A percentile compares a stretch with the other conserved stretches of the same genome.
Evolutionary conservation across 2,113 vertebrate genomes (phyloP).

Genomic region (Neodon shergylaensis): DNA sequence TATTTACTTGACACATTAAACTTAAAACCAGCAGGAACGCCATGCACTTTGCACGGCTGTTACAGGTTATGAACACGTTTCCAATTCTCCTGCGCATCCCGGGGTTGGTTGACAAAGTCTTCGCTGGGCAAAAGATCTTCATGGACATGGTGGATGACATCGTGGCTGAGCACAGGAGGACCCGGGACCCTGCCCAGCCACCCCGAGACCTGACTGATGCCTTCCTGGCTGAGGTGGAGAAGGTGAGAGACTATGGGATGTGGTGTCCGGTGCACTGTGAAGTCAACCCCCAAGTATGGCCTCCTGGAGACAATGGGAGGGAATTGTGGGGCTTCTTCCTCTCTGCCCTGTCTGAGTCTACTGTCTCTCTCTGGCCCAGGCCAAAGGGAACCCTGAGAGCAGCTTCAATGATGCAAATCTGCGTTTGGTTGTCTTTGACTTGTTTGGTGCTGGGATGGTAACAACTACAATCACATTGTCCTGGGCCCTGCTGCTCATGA

Average conservation of each 20-base stretch:
- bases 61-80: slow-evolving; percentile 72
- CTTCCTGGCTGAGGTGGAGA: slow-evolving; percentile 83
- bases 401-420: slow-evolving; percentile 80
- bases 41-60: rapidly evolving
- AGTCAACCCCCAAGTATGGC: neutral
- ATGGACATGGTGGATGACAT: slow-evolving; percentile 44
- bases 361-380: slow-evolving; percentile 64
- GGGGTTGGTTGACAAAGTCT: slow-evolving; percentile 1
- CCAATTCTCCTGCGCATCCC: slow-evolving; percentile 79
- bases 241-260: neutral
- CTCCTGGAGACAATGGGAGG: neutral
- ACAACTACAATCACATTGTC: slow-evolving; percentile 77
- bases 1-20: neutral
- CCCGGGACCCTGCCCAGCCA: slow-evolving; percentile 56
- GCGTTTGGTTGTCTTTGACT: slow-evolving; percentile 51
- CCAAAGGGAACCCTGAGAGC: slow-evolving; percentile 40
- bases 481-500: slow-evolving; percentile 82
- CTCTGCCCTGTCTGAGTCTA: neutral
- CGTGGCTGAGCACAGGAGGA: slow-evolving; percentile 65
- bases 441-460: slow-evolving; percentile 76
- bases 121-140: neutral
- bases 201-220: slow-evolving; percentile 80
- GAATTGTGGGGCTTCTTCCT: neutral
- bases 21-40: neutral
- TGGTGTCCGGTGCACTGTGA: rapidly evolving